Conservation (phyloP, 2,113 vertebrate species). For the Pygoscelis adeliae region DNA sequence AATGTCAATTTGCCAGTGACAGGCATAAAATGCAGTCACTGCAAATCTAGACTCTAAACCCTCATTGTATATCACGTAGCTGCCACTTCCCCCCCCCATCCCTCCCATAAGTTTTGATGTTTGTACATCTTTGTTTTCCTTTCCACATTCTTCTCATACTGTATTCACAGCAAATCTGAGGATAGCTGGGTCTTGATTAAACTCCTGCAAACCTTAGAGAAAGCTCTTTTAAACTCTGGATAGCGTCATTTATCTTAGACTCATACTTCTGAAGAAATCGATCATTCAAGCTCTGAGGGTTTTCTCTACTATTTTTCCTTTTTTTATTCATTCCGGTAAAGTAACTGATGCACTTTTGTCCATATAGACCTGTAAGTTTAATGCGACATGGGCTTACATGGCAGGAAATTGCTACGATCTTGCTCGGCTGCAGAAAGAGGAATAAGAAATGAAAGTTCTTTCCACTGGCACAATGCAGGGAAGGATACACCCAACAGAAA, state of each 20-base stretch:
- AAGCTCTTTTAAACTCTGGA: constrained; percentile 28
- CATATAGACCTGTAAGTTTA: not conserved
- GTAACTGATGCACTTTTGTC: not conserved
- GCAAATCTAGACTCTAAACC: constrained; percentile 31
- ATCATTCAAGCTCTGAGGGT: not conserved
- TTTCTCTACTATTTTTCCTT: not conserved
- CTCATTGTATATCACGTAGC: constrained; percentile 10
- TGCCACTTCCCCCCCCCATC: not conserved
- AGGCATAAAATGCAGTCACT: constrained; percentile 55
- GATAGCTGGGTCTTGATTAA: constrained; percentile 41
- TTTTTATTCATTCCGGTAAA: not conserved
- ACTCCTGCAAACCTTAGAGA: constrained; percentile 5
- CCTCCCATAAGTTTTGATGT: not conserved
- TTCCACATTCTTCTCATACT: constrained; percentile 29
- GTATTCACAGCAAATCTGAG: constrained; percentile 30
- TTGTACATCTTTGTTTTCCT: constrained; percentile 50
- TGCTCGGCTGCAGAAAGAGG: not conserved
- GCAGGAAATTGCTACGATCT: not conserved
- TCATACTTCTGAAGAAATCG: not conserved
- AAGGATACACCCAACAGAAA: constrained; percentile 47
- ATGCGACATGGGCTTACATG: not conserved
- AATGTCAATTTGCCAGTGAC: constrained; percentile 61
- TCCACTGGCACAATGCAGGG: not conserved
- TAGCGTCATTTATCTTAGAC: constrained; percentile 21
- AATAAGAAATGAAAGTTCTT: constrained; percentile 17